phyloP scores from a whole-genome alignment of 2,888 invertebrate genomes.

The Eurois occulta region DNA sequence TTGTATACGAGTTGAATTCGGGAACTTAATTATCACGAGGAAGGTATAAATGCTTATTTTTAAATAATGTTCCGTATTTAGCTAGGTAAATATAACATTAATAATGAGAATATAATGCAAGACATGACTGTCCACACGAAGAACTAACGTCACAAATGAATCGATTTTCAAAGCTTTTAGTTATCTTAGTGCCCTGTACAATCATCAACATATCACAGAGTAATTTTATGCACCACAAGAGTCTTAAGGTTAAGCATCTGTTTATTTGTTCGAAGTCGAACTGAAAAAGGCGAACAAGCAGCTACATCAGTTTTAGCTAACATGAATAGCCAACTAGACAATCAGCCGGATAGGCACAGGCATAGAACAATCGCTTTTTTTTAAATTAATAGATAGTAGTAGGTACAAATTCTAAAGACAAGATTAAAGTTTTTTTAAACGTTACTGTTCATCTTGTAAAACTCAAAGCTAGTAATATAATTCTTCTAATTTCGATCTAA shows the following conservation, averaged over 20 bases:
- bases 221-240: no score
- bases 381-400: not conserved
- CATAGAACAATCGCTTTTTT: not conserved
- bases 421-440: no score
- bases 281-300: not conserved
- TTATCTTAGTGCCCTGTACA: no score
- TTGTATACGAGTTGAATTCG: not conserved
- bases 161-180: no score
- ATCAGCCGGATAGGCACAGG: not conserved
- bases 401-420: not conserved
- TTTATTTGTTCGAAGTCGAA: no score
- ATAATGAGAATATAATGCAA: not conserved
- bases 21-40: constrained; percentile 17
- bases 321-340: not conserved
- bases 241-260: no score
- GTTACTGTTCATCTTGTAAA: not conserved
- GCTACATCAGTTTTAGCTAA: not conserved
- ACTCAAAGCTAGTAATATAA: not conserved
- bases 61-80: not conserved
- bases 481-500: not conserved
- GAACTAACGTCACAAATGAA: not conserved
- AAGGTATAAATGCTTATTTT: constrained; percentile 12
- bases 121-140: not conserved
- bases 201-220: no score
- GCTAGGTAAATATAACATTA: not conserved